These are phyloP conservation scores for Sus cebifrons DNA, from an alignment of 2,797 vertebrate species.

Conservation along the genomic window DNA sequence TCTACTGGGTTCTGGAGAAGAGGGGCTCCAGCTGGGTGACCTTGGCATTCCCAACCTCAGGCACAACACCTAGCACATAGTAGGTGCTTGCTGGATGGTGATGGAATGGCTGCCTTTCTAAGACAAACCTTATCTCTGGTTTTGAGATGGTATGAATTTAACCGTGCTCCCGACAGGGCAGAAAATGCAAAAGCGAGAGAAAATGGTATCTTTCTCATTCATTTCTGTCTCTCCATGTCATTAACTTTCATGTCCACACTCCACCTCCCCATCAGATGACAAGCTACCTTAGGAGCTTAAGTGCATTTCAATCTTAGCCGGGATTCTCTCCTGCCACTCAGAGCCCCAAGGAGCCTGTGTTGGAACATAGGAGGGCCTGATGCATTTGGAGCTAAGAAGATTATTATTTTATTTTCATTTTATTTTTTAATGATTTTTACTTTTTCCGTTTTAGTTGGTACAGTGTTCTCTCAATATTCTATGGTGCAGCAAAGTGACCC, in stretches of 20 bases:
- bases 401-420: background rate
- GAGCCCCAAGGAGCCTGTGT: background rate
- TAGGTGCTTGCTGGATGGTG: background rate
- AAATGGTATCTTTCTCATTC: background rate
- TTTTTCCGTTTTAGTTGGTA: no score
- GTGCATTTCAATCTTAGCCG: background rate
- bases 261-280: background rate
- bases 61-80: background rate
- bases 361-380: background rate
- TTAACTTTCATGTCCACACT: background rate
- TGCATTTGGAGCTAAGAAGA: background rate
- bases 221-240: conserved; percentile 37
- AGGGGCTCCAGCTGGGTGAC: background rate
- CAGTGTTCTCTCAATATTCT: no score
- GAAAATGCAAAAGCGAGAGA: background rate
- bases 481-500: no score
- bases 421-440: no score
- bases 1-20: background rate
- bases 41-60: background rate
- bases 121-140: background rate
- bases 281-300: background rate
- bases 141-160: background rate
- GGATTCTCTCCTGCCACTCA: background rate
- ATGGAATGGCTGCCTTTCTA: background rate
- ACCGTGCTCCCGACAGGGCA: background rate